Evolutionary conservation across 2,113 vertebrate genomes (phyloP).

Genomic region (Myrmophylax atrothorax): DNA sequence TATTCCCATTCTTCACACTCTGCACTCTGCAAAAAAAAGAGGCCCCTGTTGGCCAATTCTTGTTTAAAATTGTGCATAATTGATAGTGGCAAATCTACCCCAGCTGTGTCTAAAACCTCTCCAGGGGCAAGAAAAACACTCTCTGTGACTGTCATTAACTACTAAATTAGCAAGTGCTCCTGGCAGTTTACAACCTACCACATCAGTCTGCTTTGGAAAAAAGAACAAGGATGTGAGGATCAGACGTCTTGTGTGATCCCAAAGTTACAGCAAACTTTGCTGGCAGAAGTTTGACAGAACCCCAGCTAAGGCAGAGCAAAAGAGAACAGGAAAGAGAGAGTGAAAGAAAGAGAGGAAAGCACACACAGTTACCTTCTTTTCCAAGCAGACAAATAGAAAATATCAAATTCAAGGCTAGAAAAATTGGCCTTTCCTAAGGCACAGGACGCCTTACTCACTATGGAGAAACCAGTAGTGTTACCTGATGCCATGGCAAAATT

Average conservation of each 20-base stretch:
- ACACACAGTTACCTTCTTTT: background rate
- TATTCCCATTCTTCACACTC: conserved; percentile 37
- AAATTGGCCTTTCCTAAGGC: background rate
- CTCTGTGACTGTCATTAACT: conserved; percentile 64
- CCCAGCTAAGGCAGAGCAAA: background rate
- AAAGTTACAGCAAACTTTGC: conserved; percentile 36
- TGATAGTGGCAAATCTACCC: conserved; percentile 68
- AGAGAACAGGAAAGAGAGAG: background rate
- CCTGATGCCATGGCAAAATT: background rate
- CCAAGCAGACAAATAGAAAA: background rate
- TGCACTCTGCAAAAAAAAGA: conserved; percentile 26
- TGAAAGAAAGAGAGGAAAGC: background rate
- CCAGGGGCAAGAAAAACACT: conserved; percentile 65
- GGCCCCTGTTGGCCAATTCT: conserved; percentile 67
- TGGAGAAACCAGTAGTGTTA: background rate
- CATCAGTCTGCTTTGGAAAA: conserved; percentile 22
- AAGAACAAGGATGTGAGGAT: background rate
- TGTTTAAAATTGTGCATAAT: conserved; percentile 70
- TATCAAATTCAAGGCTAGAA: background rate
- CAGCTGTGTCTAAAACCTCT: conserved; percentile 65
- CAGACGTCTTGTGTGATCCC: conserved; percentile 16
- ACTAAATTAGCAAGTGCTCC: conserved; percentile 59
- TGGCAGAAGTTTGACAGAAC: background rate
- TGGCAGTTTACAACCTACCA: conserved; percentile 30
- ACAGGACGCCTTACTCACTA: background rate